Evolutionary conservation across 2,888 invertebrate genomes (phyloP).

Genomic region (Tribolium freemani): DNA sequence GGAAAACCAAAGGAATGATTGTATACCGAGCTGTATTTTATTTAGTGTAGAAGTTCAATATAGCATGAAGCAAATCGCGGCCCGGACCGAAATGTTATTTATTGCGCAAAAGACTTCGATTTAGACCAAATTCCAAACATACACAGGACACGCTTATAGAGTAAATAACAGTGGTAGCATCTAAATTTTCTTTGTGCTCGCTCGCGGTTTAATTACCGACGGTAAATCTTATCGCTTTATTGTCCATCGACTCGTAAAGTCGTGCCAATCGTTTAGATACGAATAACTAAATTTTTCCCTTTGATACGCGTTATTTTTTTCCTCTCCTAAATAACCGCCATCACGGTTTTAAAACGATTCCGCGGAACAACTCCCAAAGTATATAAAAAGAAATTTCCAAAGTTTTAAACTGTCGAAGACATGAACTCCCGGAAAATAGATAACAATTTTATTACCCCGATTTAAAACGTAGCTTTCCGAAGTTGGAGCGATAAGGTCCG

Average conservation of each 20-base stretch:
- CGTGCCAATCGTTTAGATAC: conserved; percentile 10
- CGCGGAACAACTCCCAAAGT: conserved; percentile 1
- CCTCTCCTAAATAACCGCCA: conserved; percentile 1
- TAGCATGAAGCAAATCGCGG: conserved; percentile 52
- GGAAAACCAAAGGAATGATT: conserved; percentile 46
- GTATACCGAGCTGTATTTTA: conserved; percentile 48
- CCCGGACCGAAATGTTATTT: conserved; percentile 51
- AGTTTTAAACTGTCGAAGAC: conserved; percentile 36
- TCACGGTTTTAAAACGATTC: conserved; percentile 3
- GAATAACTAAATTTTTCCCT: background rate
- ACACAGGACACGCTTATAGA: conserved; percentile 35
- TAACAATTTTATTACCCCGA: conserved; percentile 45
- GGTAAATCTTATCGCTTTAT: conserved; percentile 7
- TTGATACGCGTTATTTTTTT: background rate
- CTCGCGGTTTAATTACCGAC: conserved; percentile 5
- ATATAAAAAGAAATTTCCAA: conserved; percentile 35
- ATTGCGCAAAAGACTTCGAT: conserved; percentile 50
- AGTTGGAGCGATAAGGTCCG: conserved; percentile 11
- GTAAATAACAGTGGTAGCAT: conserved; percentile 24
- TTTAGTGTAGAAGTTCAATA: conserved; percentile 53
- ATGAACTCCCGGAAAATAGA: conserved; percentile 40
- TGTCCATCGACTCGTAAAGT: conserved; percentile 4
- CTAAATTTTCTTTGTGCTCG: conserved; percentile 17
- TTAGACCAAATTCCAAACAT: conserved; percentile 41
- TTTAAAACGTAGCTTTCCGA: conserved; percentile 31